Conservation (phyloP, 2,888 invertebrate species). For the Drosophila nigricruria region DNA sequence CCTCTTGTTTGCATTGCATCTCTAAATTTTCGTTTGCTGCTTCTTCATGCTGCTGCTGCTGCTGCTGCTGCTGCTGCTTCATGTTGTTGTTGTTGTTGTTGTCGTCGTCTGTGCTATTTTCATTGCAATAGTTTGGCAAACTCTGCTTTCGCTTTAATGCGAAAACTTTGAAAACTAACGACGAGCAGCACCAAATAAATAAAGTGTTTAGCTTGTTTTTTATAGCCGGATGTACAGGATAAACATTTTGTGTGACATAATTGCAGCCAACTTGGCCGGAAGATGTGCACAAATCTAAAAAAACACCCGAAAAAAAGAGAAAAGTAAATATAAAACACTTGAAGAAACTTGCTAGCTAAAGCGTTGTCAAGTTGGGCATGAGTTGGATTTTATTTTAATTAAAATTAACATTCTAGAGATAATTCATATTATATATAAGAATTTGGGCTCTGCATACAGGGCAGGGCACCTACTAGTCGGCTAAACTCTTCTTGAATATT, state of each 20-base stretch:
- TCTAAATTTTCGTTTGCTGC: constrained; percentile 4
- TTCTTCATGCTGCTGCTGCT: neutral
- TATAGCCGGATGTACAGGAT: constrained; percentile 51
- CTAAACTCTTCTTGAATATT: neutral
- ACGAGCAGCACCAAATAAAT: constrained; percentile 63
- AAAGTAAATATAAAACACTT: neutral
- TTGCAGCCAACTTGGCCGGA: constrained; percentile 46
- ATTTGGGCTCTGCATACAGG: neutral
- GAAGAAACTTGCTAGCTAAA: constrained; percentile 30
- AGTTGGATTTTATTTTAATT: neutral
- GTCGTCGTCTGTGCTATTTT: constrained; percentile 37
- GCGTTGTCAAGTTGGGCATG: neutral
- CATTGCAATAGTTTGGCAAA: constrained; percentile 72
- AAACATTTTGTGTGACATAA: constrained; percentile 64
- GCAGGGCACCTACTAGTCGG: neutral
- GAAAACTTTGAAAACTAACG: constrained; percentile 74
- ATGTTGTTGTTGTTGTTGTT: neutral
- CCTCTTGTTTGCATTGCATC: constrained; percentile 19
- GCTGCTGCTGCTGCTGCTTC: constrained; percentile 6
- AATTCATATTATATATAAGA: neutral
- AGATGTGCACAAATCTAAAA: constrained; percentile 37
- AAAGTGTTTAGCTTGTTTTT: constrained; percentile 73
- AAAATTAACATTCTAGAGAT: neutral
- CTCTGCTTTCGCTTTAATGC: constrained; percentile 66
- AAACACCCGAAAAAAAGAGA: constrained; percentile 12